Evolutionary conservation across 2,113 vertebrate genomes (phyloP).

Genomic region (Vidua macroura): DNA sequence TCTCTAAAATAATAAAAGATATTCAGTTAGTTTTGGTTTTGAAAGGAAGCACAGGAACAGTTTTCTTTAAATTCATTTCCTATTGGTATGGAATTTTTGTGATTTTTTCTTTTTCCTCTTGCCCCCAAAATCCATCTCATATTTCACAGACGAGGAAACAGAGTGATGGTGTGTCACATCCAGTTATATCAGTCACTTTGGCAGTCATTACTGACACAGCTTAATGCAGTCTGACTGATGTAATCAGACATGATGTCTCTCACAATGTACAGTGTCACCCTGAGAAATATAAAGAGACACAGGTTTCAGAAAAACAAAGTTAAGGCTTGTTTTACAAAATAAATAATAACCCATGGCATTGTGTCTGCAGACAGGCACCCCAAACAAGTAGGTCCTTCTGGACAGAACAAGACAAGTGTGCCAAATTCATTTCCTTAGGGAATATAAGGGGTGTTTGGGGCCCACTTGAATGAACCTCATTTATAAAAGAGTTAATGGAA

Average conservation of each 20-base stretch:
- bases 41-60: not conserved
- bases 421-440: not conserved
- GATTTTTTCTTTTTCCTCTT: not conserved
- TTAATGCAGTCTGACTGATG: conserved; percentile 42
- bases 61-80: not conserved
- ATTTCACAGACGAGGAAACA: not conserved
- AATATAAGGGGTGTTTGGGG: not conserved
- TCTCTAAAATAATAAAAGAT: not conserved
- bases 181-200: conserved; percentile 21
- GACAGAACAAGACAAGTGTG: not conserved
- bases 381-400: not conserved
- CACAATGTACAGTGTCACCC: not conserved
- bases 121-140: not conserved
- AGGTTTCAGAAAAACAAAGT: not conserved
- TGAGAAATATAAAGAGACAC: not conserved
- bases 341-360: conserved; percentile 1
- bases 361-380: not conserved
- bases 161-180: conserved; percentile 4
- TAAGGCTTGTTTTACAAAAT: conserved; percentile 6
- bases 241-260: conserved; percentile 9
- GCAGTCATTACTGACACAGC: conserved; percentile 19
- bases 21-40: not conserved
- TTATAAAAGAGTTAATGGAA: not conserved
- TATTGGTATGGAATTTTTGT: not conserved
- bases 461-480: not conserved